Base-by-base conservation (phyloP, 2,113 vertebrate species). In the Gymnocephalus cernua region DNA sequence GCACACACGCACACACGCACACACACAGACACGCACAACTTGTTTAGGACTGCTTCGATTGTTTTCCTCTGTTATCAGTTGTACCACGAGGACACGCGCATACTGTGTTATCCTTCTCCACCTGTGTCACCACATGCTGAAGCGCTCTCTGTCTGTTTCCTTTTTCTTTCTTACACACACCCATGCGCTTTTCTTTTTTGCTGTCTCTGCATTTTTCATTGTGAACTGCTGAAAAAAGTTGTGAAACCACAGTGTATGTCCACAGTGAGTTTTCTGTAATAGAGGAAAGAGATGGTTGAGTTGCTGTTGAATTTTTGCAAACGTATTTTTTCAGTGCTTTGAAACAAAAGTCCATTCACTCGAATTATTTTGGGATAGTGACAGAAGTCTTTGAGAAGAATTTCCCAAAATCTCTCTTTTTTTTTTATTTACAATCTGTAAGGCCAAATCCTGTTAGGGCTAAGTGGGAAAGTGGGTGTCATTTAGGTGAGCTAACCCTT, bases 141-240 rank as follows among this genome's bases (percentile, higher is more conserved):
- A 63, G 66, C 1, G 3, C 65, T 57, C 16, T 5, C 45, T 29
- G 35, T 21, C 50, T 25, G 48, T 68, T 71, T 83, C 50, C 62
- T 83, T 61, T 86, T 21, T 83, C 19, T 81, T 67, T 63, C 63
- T 56, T 16, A 21, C 58, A 25, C 80, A 63, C 61, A 64, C 48
- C 14, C 9, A n/a, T 23, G 4, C n/a, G n/a, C 15, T 25, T 32
- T 58, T 29, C 54, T 80, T 77, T 77, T 41, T 32, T 64, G 66
- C 82, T 72, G 58, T 44, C 67, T 86, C 59, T 0, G 32, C 74
- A 70, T n/a, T 77, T 82, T 81, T 74, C 29, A 76, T 27, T 77
- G 25, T 74, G 48, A 83, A 79, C 51, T 25, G 61, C 18, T 1
- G 3, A 50, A 45, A 45, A 21, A 62, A 21, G n/a, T 8, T 67